Evolutionary conservation across 2,113 vertebrate species (phyloP), one percentile per base, ranked within the genome.

Genomic region (Argyrosomus japonicus): DNA sequence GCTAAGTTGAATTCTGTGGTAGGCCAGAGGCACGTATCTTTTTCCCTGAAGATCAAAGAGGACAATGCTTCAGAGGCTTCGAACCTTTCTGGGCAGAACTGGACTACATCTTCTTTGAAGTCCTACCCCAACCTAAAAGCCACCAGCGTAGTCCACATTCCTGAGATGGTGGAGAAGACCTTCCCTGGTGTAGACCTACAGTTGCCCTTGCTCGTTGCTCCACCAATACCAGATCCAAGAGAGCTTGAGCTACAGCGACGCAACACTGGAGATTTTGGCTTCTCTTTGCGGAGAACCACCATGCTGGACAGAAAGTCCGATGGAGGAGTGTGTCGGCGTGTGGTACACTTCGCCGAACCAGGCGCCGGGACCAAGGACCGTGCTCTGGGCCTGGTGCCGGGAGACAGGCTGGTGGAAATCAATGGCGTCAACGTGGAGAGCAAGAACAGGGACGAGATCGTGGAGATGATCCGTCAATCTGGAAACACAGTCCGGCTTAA

Each of bases 401-500:
- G 98, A 0, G 98, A 99, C 87, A 95, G 97, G 4, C 90, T 99
- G 77, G 97, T 99, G 75, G 98, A 99, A 92, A 99, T 99, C 93
- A 99, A 99, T 0, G 96, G 97, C 9, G 74, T 93, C 53, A 98
- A 99, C 0, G 98, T 99, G 94, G 97, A 99, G 92, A 98, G 45
- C 85, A 98, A 96, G 85, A 97, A 90, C 90, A 94, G 98, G 71
- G 98, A 99, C 5, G 98, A 99, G 93, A 99, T 99, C 0, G 98
- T 99, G 92, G 98, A 99, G 93, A 99, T 98, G 97, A 99, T 99
- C 92, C 97, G 97, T 79, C 98, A 98, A 86, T 99, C 98, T 0
- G 98, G 97, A 45, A 97, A 99, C 51, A 95, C 94, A 0, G 98
- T 99, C 45, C 93, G 96, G 70, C 95, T 99, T 50, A 99, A 97